Conservation (phyloP, 2,113 vertebrate genomes). For the Ondatra zibethicus region DNA sequence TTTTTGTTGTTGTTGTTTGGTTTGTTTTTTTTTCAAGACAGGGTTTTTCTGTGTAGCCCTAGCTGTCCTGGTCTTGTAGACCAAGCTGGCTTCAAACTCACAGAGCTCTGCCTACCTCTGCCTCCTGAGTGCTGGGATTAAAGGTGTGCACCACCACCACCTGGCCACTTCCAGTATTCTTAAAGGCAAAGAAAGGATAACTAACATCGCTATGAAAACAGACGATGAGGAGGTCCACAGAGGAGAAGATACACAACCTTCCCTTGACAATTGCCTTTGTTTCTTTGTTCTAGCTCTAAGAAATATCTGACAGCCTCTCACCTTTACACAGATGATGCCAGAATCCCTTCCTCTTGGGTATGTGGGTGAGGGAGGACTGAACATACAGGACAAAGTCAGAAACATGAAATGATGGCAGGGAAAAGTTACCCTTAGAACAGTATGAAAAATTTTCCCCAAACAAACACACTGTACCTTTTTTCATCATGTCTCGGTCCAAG, state of each 20-base stretch:
- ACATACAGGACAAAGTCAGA: constrained; percentile 15
- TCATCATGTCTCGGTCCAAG: constrained; percentile 94
- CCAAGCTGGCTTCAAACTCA: no score
- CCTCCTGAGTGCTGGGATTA: no score
- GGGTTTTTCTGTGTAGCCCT: no score
- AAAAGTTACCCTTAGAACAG: constrained; percentile 2
- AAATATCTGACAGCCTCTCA: not conserved
- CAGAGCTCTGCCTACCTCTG: no score
- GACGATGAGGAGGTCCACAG: not conserved
- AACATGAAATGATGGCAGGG: not conserved
- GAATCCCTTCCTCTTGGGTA: not conserved
- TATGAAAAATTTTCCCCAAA: not conserved
- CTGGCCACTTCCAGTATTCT: not conserved
- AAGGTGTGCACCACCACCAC: no score
- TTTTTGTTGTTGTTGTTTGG: not conserved
- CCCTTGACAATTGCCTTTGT: not conserved
- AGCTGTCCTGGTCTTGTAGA: no score
- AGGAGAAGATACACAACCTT: not conserved
- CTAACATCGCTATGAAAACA: not conserved
- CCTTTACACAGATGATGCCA: not conserved
- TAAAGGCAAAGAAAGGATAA: constrained; percentile 49
- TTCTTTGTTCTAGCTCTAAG: not conserved
- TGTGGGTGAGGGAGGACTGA: not conserved
- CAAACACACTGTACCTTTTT: constrained; percentile 90
- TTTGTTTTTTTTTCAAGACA: no score